phyloP scores from a whole-genome alignment of 2,113 vertebrate species.

The Bucco capensis region DNA sequence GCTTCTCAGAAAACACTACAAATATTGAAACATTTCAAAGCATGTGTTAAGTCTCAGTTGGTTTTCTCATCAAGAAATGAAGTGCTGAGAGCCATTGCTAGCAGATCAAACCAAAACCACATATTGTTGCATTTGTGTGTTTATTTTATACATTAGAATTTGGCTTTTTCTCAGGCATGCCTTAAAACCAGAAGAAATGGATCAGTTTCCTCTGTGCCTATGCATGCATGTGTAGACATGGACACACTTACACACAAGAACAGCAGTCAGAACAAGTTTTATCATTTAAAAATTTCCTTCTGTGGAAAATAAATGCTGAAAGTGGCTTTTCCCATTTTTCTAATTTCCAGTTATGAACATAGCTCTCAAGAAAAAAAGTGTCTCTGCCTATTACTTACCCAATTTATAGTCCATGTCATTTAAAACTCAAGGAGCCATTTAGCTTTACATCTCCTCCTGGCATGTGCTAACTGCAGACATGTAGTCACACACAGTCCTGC shows the following conservation, averaged over 20 bases:
- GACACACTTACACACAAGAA: neutral
- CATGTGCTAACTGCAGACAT: neutral
- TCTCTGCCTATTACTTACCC: neutral
- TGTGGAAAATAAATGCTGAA: neutral
- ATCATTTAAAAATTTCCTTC: neutral
- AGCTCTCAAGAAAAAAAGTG: neutral
- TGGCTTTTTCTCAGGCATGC: neutral
- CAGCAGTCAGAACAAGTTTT: neutral
- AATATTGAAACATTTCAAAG: neutral
- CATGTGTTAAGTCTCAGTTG: neutral
- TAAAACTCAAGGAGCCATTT: neutral
- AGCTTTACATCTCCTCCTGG: neutral
- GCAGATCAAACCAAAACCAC: neutral
- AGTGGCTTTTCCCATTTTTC: neutral
- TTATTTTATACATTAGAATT: neutral
- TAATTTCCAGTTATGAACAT: neutral
- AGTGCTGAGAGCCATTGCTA: neutral
- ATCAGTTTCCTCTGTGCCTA: neutral
- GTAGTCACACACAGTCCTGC: neutral
- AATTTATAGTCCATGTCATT: neutral
- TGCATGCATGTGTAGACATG: neutral
- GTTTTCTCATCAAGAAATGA: neutral
- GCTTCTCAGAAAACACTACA: neutral
- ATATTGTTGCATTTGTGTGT: neutral
- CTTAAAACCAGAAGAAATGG: neutral